A percentile compares a stretch with the other conserved stretches of the same genome.
Evolutionary conservation across 2,113 vertebrate genomes (phyloP).

Genomic region (Patagioenas fasciata): DNA sequence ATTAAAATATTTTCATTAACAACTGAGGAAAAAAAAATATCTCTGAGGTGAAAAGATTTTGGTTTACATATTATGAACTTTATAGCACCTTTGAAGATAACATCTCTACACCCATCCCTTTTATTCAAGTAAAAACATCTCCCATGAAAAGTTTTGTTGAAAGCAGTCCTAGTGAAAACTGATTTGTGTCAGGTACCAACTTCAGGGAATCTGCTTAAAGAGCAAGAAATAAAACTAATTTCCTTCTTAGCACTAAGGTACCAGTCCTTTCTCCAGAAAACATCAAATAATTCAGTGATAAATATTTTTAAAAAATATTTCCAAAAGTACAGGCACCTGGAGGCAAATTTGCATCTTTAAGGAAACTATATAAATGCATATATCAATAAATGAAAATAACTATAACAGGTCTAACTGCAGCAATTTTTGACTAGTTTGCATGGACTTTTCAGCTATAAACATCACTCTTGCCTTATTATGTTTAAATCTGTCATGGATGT

Average conservation of each 20-base stretch:
- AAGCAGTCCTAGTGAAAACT: background rate
- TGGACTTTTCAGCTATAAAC: slow-evolving; percentile 44
- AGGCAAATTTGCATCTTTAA: slow-evolving; percentile 26
- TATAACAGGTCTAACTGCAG: background rate
- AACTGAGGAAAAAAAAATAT: background rate
- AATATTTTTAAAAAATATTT: background rate
- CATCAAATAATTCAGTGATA: background rate
- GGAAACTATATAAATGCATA: background rate
- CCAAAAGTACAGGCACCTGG: background rate
- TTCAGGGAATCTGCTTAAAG: background rate
- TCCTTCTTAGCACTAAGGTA: background rate
- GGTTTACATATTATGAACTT: background rate
- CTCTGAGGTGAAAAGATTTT: background rate
- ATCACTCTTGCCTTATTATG: slow-evolving; percentile 72
- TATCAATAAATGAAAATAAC: background rate
- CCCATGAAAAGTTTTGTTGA: background rate
- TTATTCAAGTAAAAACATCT: background rate
- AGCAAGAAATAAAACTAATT: background rate
- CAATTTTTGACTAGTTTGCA: slow-evolving; percentile 21
- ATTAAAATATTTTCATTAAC: background rate
- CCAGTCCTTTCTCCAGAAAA: background rate
- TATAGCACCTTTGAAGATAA: background rate
- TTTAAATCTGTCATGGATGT: slow-evolving; percentile 78
- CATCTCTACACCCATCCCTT: background rate
- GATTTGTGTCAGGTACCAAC: background rate